Percentiles rank a stretch among this genome's conserved stretches.
Conservation (phyloP, 2,113 vertebrate species). For the Chamaetylas fuelleborni region DNA sequence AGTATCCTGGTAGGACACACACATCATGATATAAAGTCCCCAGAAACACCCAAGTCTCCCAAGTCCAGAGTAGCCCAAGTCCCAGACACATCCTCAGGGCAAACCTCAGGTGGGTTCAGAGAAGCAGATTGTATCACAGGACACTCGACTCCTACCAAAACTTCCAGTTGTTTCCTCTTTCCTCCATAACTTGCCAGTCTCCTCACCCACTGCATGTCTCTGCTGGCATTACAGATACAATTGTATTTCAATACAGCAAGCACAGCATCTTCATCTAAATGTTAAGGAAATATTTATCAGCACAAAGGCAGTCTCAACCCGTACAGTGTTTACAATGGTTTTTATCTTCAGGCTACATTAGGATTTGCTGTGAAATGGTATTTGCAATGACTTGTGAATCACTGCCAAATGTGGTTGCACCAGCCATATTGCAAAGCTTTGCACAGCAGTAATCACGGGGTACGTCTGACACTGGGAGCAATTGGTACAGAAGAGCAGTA, state of each 20-base stretch:
- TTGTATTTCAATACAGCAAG: constrained; percentile 13
- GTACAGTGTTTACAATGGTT: background rate
- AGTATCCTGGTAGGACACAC: background rate
- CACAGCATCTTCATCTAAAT: background rate
- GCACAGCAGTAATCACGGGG: constrained; percentile 13
- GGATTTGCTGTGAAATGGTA: constrained; percentile 42
- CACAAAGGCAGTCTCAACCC: background rate
- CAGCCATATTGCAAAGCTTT: constrained; percentile 45
- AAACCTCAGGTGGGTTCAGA: background rate
- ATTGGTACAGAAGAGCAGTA: constrained; percentile 31
- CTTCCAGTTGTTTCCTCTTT: background rate
- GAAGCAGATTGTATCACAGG: background rate
- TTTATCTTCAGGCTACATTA: constrained; percentile 33
- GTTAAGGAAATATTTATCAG: constrained; percentile 36
- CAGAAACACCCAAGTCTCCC: background rate
- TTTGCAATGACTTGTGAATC: constrained; percentile 51
- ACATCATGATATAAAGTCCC: background rate
- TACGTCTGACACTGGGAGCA: constrained; percentile 28
- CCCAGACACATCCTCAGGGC: background rate
- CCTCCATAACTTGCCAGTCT: background rate
- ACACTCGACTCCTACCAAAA: background rate
- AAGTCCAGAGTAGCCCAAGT: background rate
- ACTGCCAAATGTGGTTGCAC: constrained; percentile 6
- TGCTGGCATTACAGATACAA: background rate
- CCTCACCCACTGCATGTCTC: background rate